Conservation (phyloP, 2,888 invertebrate species). For the Noctua janthina region DNA sequence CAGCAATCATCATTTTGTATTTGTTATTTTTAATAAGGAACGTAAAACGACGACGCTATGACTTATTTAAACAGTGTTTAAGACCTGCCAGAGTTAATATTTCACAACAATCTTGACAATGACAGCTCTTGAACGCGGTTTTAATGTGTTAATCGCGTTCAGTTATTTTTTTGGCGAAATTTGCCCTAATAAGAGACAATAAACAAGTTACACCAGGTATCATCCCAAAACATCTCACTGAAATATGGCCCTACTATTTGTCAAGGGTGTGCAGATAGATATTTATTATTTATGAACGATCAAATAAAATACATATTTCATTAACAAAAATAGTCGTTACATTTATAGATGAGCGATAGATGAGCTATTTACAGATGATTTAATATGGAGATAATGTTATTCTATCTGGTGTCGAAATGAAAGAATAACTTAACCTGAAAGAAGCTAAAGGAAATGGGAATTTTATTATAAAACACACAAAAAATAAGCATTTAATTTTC, state of each 20-base stretch:
- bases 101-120: not conserved
- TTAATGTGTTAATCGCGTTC: not conserved
- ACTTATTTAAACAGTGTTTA: not conserved
- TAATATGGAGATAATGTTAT: not conserved
- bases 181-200: not conserved
- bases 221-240: slow-evolving; percentile 1
- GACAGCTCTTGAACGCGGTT: not conserved
- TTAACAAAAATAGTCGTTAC: slow-evolving; percentile 6
- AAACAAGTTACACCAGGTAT: not conserved
- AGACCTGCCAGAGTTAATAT: not conserved
- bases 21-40: no score
- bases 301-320: slow-evolving; percentile 35
- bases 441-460: not conserved
- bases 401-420: not conserved
- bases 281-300: slow-evolving; percentile 11
- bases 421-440: no score
- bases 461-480: not conserved
- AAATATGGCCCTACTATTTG: not conserved
- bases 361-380: not conserved
- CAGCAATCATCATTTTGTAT: no score
- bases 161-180: not conserved
- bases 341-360: not conserved
- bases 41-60: not conserved
- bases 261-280: not conserved
- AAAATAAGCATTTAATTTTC: not conserved